These are phyloP conservation scores for Pseudolycoriella hygida DNA, from an alignment of 2,888 invertebrate genomes.

Conservation along the genomic window DNA sequence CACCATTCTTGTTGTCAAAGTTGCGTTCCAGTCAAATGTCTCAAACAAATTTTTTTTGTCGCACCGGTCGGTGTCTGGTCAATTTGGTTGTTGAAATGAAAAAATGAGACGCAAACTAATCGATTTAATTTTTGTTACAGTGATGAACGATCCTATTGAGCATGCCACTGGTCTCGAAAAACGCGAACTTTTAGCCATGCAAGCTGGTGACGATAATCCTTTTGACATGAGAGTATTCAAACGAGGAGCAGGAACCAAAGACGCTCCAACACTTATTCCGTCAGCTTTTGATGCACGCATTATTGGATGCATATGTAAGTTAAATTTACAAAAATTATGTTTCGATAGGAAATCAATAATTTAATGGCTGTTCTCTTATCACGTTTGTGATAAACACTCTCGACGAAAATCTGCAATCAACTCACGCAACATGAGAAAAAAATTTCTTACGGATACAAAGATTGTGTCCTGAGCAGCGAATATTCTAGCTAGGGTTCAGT, in stretches of 20 bases:
- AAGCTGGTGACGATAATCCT: constrained; percentile 76
- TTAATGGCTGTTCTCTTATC: too few relatives aligned
- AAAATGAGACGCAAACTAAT: not conserved
- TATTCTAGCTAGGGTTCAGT: too few relatives aligned
- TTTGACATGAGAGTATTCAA: constrained; percentile 70
- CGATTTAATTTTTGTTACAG: constrained; percentile 29
- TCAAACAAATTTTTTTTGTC: too few relatives aligned
- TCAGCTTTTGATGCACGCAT: constrained; percentile 79
- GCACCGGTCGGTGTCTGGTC: too few relatives aligned
- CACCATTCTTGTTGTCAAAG: not conserved
- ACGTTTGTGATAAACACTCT: too few relatives aligned
- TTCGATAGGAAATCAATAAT: not conserved
- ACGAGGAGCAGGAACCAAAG: constrained; percentile 67
- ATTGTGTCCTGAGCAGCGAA: too few relatives aligned
- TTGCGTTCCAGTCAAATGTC: too few relatives aligned
- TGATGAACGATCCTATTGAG: constrained; percentile 77
- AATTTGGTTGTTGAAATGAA: not conserved
- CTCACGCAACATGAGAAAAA: too few relatives aligned
- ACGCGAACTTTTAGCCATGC: constrained; percentile 69
- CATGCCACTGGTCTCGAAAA: constrained; percentile 88
- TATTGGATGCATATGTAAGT: constrained; percentile 85
- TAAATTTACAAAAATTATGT: too few relatives aligned
- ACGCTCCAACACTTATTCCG: constrained; percentile 73
- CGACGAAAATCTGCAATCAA: too few relatives aligned
- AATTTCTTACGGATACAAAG: too few relatives aligned